phyloP scores from a whole-genome alignment of 2,888 invertebrate species.

The Dicranocentrus wangi region DNA sequence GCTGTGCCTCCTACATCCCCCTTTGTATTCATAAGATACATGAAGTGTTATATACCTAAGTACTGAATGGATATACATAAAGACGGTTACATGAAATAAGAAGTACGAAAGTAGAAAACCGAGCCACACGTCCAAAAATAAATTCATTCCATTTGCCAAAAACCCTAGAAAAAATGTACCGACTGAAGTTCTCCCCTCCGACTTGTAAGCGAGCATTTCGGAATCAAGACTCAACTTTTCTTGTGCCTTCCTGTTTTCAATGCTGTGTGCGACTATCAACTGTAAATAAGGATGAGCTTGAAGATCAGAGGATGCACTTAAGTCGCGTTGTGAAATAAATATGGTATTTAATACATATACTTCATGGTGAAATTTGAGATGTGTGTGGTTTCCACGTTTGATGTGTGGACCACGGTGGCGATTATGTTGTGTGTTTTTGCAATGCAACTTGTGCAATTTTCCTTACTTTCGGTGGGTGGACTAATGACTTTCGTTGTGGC shows the following conservation, averaged over 20 bases:
- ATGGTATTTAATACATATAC: background rate
- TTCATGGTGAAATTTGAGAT: conserved; percentile 41
- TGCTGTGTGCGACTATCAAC: too few relatives aligned
- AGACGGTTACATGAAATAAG: conserved; percentile 22
- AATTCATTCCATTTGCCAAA: conserved; percentile 59
- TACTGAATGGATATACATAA: too few relatives aligned
- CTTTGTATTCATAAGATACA: background rate
- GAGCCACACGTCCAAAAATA: conserved; percentile 57
- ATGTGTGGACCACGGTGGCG: too few relatives aligned
- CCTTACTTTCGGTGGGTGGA: too few relatives aligned
- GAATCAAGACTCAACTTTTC: too few relatives aligned
- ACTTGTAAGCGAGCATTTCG: too few relatives aligned
- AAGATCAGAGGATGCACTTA: background rate
- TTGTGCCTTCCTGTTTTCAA: too few relatives aligned
- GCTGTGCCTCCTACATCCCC: background rate
- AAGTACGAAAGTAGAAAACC: conserved; percentile 7
- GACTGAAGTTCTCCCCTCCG: conserved; percentile 4
- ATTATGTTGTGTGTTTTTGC: too few relatives aligned
- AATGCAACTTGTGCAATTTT: too few relatives aligned
- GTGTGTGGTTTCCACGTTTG: conserved; percentile 14
- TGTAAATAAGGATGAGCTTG: too few relatives aligned
- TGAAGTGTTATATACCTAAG: background rate
- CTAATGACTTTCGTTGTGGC: too few relatives aligned
- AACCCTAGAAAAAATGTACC: conserved; percentile 38
- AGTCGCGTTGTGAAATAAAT: conserved; percentile 15